Base-by-base conservation (phyloP, 64 coral and sea anemone genomes). In the Stichodactyla helianthus region DNA sequence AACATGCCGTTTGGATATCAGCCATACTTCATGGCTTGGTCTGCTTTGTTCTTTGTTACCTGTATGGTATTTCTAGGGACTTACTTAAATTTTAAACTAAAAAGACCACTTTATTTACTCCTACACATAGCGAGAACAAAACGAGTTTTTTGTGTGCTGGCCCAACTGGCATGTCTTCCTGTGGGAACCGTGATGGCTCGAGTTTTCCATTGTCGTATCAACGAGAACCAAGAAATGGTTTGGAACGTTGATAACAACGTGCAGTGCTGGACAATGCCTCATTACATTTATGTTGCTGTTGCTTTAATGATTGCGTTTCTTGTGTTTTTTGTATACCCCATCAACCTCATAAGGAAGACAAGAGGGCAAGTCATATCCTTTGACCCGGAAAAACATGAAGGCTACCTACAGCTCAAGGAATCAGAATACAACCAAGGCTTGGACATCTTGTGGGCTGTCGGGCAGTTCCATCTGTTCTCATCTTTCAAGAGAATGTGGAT, bases 381-480 rank as follows among this genome's bases (percentile, higher is more conserved):
- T 65, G 83, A 91, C 50, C 88, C 91, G 61, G 91, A 83, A 13
- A 92, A 99, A 67, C 97, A 99, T 20, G 97, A 99, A 58, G 97
- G 97, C 0, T 99, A 99, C 63, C 60, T 99, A 5, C 93, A 95
- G 82, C 82, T 99, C 0, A 99, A 99, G 71, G 97, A 99, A 86
- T 93, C 97, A 31, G 97, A 99, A 55, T 99, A 99, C 67, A 92
- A 95, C 50, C 93, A 99, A 79, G 97, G 97, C 5, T 68, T 99
- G 14, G 97, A 99, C 77, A 99, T 99, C 51, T 88, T 99, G 19
- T 99, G 97, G 97, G 97, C 93, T 67, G 97, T 99, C 11, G 97
- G 93, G 55, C 97, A 99, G 77, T 95, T 99, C 63, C 93, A 95
- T 82, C 90, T 99, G 44, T 99, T 99, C 61, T 99, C 97, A 56